phyloP scores from a whole-genome alignment of 1,140 invertebrate genomes.

The Sarcophaga peregrina region DNA sequence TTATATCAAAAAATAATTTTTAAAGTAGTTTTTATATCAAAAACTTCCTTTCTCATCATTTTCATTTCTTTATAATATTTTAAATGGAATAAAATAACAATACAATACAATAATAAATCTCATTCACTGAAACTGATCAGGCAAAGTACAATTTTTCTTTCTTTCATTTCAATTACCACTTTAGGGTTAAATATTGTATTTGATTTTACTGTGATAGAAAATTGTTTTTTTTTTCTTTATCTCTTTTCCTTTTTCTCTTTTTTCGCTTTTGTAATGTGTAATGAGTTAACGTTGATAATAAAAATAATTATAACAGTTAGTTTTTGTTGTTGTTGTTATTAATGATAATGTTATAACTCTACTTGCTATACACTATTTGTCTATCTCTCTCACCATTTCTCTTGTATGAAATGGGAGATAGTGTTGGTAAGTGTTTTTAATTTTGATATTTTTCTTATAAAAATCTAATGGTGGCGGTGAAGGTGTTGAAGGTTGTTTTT shows the following conservation, averaged over 20 bases:
- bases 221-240: too few relatives aligned
- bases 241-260: too few relatives aligned
- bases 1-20: neutral
- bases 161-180: too few relatives aligned
- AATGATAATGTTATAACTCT: neutral
- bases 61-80: neutral
- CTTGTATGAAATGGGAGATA: neutral
- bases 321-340: conserved; percentile 11
- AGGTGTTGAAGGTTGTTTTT: neutral
- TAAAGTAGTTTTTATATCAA: neutral
- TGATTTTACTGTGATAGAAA: too few relatives aligned
- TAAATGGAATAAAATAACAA: neutral
- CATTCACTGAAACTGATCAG: too few relatives aligned
- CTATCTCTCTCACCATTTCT: neutral
- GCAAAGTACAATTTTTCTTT: too few relatives aligned
- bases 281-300: too few relatives aligned
- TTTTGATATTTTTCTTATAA: neutral
- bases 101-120: too few relatives aligned
- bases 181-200: too few relatives aligned
- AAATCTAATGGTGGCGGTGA: neutral
- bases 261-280: too few relatives aligned
- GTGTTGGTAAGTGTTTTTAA: neutral
- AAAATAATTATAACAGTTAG: neutral
- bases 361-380: neutral
- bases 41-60: neutral